A percentile compares a stretch with the other conserved stretches of the same genome.
These are phyloP conservation scores for Caerostris extrusa DNA, from an alignment of 1,140 invertebrate genomes.

Conservation along the genomic window DNA sequence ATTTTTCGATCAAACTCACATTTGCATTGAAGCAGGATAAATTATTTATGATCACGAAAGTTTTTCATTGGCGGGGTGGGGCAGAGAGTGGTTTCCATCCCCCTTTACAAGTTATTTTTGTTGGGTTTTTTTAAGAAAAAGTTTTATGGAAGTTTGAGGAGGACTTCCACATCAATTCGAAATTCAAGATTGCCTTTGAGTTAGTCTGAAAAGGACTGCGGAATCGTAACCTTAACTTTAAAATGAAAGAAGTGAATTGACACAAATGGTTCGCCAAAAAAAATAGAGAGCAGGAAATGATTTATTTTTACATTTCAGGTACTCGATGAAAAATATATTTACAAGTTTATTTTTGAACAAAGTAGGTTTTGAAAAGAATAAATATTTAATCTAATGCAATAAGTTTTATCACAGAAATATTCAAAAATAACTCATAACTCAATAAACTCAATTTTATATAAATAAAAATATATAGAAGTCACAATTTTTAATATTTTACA, in stretches of 20 bases:
- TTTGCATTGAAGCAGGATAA: constrained; percentile 49
- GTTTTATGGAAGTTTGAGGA: constrained; percentile 48
- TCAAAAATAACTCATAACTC: no score
- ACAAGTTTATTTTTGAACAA: no score
- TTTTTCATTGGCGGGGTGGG: not conserved
- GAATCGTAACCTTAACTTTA: not conserved
- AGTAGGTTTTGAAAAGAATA: no score
- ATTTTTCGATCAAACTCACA: constrained; percentile 61
- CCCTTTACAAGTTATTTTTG: constrained; percentile 27
- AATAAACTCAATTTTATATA: no score
- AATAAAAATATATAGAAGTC: no score
- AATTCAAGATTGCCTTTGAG: not conserved
- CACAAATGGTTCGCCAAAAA: not conserved
- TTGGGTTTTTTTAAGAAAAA: not conserved
- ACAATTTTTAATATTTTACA: no score
- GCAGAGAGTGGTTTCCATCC: not conserved
- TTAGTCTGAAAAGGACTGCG: not conserved
- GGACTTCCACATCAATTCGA: not conserved
- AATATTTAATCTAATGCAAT: no score
- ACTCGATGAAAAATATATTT: no score
- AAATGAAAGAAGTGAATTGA: not conserved
- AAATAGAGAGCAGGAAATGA: not conserved
- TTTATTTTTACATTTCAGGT: not conserved
- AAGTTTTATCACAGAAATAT: no score
- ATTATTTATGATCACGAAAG: constrained; percentile 17